These are phyloP conservation scores for Calameuta idolon DNA, from an alignment of 2,888 invertebrate species.

Conservation along the genomic window DNA sequence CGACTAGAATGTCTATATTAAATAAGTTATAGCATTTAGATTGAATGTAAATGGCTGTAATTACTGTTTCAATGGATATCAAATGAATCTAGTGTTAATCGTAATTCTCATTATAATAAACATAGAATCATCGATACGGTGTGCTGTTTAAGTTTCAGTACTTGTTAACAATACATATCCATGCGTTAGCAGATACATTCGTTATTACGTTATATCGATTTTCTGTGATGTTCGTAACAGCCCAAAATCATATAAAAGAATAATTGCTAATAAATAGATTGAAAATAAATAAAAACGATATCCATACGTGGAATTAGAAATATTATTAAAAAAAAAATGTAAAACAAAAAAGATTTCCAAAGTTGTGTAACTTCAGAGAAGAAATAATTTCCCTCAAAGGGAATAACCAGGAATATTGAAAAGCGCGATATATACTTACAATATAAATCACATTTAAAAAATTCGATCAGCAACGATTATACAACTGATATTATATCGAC, in stretches of 20 bases:
- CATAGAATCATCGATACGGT: neutral
- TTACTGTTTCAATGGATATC: neutral
- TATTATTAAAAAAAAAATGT: neutral
- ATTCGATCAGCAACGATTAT: neutral
- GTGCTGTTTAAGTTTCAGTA: neutral
- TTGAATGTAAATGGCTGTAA: neutral
- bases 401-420: neutral
- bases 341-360: neutral
- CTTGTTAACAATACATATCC: neutral
- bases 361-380: neutral
- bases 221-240: neutral
- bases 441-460: neutral
- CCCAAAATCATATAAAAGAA: neutral
- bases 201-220: neutral
- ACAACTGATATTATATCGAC: neutral
- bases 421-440: neutral
- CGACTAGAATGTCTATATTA: slow-evolving; percentile 55
- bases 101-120: neutral
- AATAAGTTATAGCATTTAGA: slow-evolving; percentile 4
- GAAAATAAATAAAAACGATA: neutral
- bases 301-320: neutral
- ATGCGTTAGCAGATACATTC: neutral
- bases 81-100: neutral
- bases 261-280: neutral
- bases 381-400: neutral